Base-by-base conservation (phyloP, 2,113 vertebrate genomes). In the Rhinopomastus cyanomelas region DNA sequence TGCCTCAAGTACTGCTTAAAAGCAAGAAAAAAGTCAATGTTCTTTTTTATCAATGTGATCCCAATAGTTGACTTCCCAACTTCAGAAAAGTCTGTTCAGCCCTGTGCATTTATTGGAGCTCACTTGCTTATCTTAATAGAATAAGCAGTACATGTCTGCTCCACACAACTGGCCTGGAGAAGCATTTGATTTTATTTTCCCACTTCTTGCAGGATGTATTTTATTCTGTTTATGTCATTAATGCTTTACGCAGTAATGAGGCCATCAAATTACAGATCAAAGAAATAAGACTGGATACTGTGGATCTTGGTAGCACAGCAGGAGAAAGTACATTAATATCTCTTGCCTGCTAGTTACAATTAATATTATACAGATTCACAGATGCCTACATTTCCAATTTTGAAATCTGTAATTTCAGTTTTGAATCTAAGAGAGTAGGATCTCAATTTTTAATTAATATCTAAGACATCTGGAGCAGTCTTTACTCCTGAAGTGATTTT, bases 171-270 rank as follows among this genome's bases (percentile, higher is more conserved):
- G 68, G 48, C 56, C 82, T 72, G 46, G 53, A 93, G 81, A 59
- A 91, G 85, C 34, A 76, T 84, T 91, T 72, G 39, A 86, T 90
- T 95, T 81, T 92, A 83, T 94, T 96, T 95, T 72, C 29, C 22
- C 27, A 44, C 66, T 90, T 90, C 69, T 91, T 94, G 73, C 22
- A 71, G 59, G 51, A 91, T 83, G 49, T 90, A 62, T 94, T 89
- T 92, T 84, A 32, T 91, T 73, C 68, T 71, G 46, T 66, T 84
- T 64, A 69, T 25, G 53, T 81, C 88, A 88, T 94, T 92, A 83
- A 83, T 60, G 42, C 51, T 89, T 82, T 84, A 66, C 73, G 36
- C 61, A 78, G 53, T 76, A 91, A 71, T 30, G 55, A 92, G 44
- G 81, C 69, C 30, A 17, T 93, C 85, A 89, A 86, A 89, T 73